A percentile compares a stretch with the other conserved stretches of the same genome.
Conservation (phyloP, 1,140 invertebrate genomes). For the Drosophila serrata region DNA sequence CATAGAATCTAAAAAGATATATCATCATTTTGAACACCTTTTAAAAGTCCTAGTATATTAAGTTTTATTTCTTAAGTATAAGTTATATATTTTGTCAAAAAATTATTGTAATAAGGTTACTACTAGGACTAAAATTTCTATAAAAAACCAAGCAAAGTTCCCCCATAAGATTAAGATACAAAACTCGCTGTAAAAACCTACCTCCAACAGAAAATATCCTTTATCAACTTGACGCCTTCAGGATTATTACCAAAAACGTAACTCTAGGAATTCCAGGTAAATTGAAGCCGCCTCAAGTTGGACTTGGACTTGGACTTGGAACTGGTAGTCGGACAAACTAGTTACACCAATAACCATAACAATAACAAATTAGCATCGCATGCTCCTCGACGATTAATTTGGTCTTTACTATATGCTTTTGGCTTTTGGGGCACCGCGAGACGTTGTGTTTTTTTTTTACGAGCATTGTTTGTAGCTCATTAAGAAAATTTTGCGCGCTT, state of each 20-base stretch:
- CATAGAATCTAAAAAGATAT: too few species aligned
- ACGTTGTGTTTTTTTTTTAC: slow-evolving; percentile 22
- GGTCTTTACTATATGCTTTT: slow-evolving; percentile 11
- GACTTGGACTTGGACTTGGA: slow-evolving; percentile 21
- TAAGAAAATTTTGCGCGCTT: slow-evolving; percentile 77
- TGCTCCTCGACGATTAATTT: slow-evolving; percentile 72
- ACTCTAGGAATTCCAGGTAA: slow-evolving; percentile 11
- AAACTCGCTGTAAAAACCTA: not conserved
- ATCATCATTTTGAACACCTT: too few species aligned
- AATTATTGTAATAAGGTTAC: too few species aligned
- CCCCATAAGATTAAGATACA: not conserved
- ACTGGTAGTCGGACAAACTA: slow-evolving; percentile 33
- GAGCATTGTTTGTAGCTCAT: slow-evolving; percentile 77
- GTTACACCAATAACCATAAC: slow-evolving; percentile 64
- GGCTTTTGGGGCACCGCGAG: slow-evolving; percentile 14
- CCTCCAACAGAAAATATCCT: not conserved
- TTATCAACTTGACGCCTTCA: not conserved
- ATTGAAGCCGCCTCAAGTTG: not conserved
- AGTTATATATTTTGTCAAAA: too few species aligned
- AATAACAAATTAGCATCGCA: slow-evolving; percentile 79
- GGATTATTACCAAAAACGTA: not conserved
- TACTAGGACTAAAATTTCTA: too few species aligned
- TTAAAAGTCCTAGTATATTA: too few species aligned
- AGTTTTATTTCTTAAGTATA: too few species aligned
- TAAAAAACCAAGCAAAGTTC: not conserved